phyloP scores from a whole-genome alignment of 64 coral and sea anemone genomes.

The Porites australiensis region DNA sequence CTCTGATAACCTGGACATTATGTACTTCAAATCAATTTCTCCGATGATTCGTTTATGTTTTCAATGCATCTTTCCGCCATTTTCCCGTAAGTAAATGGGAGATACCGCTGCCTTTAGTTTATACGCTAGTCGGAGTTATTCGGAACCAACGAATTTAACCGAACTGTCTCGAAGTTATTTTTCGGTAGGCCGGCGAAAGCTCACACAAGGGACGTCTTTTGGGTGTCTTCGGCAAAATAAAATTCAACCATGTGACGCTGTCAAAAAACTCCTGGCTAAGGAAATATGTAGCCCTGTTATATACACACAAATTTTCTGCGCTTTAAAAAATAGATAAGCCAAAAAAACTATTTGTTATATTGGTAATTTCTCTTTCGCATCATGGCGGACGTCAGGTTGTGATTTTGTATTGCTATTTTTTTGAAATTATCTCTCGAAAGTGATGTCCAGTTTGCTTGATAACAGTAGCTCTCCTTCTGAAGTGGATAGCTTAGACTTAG shows the following conservation, averaged over 20 bases:
- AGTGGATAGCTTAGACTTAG: constrained; percentile 38
- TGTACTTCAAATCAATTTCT: neutral
- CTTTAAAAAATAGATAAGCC: neutral
- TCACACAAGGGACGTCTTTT: neutral
- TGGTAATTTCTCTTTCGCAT: neutral
- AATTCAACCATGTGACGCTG: constrained; percentile 67
- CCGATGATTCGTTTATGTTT: neutral
- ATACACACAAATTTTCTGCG: neutral
- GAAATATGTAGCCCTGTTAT: constrained; percentile 1
- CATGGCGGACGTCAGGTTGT: constrained; percentile 23
- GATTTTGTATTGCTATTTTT: neutral
- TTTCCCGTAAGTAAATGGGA: constrained; percentile 24
- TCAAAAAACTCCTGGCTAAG: neutral
- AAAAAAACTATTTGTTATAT: neutral
- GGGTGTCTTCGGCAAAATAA: constrained; percentile 29
- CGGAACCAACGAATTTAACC: neutral
- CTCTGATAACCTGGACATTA: constrained; percentile 78
- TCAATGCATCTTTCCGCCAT: constrained; percentile 83
- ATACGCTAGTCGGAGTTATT: neutral
- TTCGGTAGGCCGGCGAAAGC: constrained; percentile 27
- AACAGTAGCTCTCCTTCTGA: constrained; percentile 45
- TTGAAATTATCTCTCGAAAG: neutral
- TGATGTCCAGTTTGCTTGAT: neutral
- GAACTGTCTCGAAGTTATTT: neutral
- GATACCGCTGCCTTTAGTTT: constrained; percentile 34